Conservation (phyloP, 2,113 vertebrate species). For the Patagioenas fasciata region DNA sequence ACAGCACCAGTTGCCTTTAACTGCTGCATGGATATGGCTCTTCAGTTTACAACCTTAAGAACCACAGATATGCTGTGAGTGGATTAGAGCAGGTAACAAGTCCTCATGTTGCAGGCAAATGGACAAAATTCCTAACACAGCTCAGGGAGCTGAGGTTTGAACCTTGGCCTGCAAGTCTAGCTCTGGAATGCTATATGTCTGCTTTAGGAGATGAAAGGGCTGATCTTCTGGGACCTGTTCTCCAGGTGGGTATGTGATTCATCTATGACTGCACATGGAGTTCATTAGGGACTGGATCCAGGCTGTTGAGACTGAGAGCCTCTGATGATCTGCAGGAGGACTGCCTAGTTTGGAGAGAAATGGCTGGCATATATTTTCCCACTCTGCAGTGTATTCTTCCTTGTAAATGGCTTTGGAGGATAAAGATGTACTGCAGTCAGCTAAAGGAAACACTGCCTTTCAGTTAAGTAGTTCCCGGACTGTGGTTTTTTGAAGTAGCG, state of each 20-base stretch:
- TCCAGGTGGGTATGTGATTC: constrained; percentile 42
- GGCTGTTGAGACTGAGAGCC: neutral
- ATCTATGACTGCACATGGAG: neutral
- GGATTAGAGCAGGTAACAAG: neutral
- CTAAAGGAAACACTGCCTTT: neutral
- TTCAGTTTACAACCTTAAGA: neutral
- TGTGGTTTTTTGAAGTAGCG: neutral
- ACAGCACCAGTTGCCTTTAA: neutral
- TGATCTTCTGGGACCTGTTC: constrained; percentile 1
- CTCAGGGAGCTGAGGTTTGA: constrained; percentile 19
- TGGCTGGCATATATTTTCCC: neutral
- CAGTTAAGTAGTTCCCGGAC: neutral
- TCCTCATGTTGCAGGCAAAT: neutral
- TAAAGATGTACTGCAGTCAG: neutral
- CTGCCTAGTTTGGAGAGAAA: neutral
- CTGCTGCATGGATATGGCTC: neutral
- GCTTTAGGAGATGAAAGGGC: constrained; percentile 30
- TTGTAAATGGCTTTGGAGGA: neutral
- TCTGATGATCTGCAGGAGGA: neutral
- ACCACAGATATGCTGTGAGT: neutral
- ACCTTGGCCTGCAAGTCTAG: neutral
- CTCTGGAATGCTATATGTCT: neutral
- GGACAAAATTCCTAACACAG: neutral
- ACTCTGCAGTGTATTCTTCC: neutral
- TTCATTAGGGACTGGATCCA: neutral